Evolutionary conservation across 2,888 invertebrate species (phyloP).

Genomic region (Ellobium chinense): DNA sequence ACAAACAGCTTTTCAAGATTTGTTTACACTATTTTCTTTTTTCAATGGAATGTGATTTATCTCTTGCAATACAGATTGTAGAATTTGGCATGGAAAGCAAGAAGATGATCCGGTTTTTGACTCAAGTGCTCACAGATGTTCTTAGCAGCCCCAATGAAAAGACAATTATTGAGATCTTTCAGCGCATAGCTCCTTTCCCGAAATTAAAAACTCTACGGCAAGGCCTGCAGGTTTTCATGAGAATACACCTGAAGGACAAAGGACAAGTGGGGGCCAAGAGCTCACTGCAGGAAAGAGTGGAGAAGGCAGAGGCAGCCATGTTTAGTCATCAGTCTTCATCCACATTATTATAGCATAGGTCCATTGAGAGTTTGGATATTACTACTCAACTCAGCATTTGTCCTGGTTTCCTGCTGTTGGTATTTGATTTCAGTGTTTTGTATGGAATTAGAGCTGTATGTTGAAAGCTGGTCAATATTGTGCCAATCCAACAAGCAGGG

Average conservation of each 20-base stretch:
- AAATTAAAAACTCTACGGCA: slow-evolving; percentile 88
- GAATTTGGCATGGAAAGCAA: slow-evolving; percentile 92
- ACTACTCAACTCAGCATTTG: too few species aligned
- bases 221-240: slow-evolving; percentile 89
- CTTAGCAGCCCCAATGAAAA: slow-evolving; percentile 85
- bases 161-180: slow-evolving; percentile 84
- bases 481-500: too few species aligned
- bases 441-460: too few species aligned
- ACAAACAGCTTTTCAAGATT: too few species aligned
- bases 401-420: too few species aligned
- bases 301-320: slow-evolving; percentile 46
- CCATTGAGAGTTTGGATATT: background rate
- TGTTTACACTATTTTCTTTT: too few species aligned
- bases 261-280: background rate
- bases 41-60: too few species aligned
- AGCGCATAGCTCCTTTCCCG: slow-evolving; percentile 85
- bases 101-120: slow-evolving; percentile 87
- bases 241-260: slow-evolving; percentile 31
- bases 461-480: too few species aligned
- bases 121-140: slow-evolving; percentile 87
- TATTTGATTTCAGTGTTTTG: too few species aligned
- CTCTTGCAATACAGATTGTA: slow-evolving; percentile 87
- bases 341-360: slow-evolving; percentile 17
- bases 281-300: slow-evolving; percentile 27
- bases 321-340: slow-evolving; percentile 45